phyloP scores from a whole-genome alignment of 2,888 invertebrate genomes.

The Dicranocentrus wangi region DNA sequence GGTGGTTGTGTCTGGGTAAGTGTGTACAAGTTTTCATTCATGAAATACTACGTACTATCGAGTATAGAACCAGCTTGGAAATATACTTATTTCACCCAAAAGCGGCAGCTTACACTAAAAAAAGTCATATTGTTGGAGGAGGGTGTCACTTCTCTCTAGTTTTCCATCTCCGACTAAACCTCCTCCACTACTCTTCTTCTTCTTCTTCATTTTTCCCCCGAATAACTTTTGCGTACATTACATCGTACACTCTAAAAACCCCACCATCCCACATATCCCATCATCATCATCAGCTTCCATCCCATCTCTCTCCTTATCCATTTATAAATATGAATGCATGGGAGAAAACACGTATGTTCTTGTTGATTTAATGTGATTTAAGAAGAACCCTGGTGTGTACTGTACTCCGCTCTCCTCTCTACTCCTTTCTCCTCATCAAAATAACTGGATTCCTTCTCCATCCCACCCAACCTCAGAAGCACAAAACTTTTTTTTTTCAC shows the following conservation, averaged over 20 bases:
- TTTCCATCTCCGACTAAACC: constrained; percentile 14
- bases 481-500: background rate
- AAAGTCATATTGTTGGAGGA: constrained; percentile 44
- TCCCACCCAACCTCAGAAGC: constrained; percentile 24
- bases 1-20: too few species aligned
- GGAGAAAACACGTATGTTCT: constrained; percentile 58
- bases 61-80: too few species aligned
- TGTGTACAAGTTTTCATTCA: too few species aligned
- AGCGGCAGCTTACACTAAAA: constrained; percentile 15
- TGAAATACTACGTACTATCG: too few species aligned
- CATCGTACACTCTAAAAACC: constrained; percentile 10
- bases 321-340: constrained; percentile 42
- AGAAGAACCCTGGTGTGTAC: too few species aligned
- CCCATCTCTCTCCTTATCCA: constrained; percentile 2
- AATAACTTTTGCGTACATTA: too few species aligned
- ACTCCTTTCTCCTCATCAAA: constrained; percentile 14
- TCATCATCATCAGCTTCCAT: too few species aligned
- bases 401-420: too few species aligned
- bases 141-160: constrained; percentile 16
- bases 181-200: constrained; percentile 22
- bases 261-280: background rate
- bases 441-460: constrained; percentile 49
- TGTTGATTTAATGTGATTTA: constrained; percentile 52
- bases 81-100: too few species aligned
- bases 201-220: constrained; percentile 52